Percentiles rank a stretch among this genome's conserved stretches.
These are phyloP conservation scores for Scatophagus argus DNA, from an alignment of 2,113 vertebrate species.

Conservation along the genomic window DNA sequence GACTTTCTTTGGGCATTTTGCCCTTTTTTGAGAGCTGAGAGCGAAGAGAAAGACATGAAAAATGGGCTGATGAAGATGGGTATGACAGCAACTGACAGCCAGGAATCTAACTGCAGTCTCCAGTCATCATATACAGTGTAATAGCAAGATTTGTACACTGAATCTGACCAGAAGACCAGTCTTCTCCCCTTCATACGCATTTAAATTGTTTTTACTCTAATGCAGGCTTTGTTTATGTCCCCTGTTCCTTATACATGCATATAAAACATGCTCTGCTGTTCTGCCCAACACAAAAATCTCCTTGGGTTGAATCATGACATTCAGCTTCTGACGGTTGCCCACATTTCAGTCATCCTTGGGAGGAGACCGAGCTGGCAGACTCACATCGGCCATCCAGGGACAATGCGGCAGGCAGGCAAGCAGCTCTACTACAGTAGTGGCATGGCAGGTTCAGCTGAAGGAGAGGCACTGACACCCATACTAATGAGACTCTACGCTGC, in stretches of 20 bases:
- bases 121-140: neutral
- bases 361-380: conserved; percentile 66
- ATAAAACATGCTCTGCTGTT: conserved; percentile 35
- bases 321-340: conserved; percentile 44
- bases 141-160: neutral
- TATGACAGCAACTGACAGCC: too few relatives aligned
- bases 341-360: conserved; percentile 69
- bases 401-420: conserved; percentile 78
- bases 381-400: conserved; percentile 71
- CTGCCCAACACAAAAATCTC: conserved; percentile 22
- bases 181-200: neutral
- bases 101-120: neutral
- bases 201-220: neutral
- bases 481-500: conserved; percentile 75
- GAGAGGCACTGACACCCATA: conserved; percentile 78
- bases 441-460: conserved; percentile 82
- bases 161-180: conserved; percentile 5
- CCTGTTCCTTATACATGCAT: neutral
- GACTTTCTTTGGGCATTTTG: neutral
- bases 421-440: conserved; percentile 77
- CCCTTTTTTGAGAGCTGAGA: neutral
- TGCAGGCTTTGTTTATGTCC: conserved; percentile 3
- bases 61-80: neutral
- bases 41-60: neutral
- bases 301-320: conserved; percentile 52